phyloP scores from a whole-genome alignment of 1,140 invertebrate genomes.

The Macrocentrus cingulum region DNA sequence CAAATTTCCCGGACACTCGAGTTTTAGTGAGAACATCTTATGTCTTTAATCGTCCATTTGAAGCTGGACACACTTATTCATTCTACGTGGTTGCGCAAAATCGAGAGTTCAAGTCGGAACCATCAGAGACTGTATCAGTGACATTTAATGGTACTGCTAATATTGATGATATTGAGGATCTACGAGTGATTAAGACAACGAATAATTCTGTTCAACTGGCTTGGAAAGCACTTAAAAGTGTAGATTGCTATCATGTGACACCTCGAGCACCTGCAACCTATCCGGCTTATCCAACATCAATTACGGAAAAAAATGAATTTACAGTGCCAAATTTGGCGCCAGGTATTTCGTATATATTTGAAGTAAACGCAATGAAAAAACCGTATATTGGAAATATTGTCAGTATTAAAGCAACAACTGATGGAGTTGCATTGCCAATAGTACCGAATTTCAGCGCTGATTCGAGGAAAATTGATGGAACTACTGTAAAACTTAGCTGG shows the following conservation, averaged over 20 bases:
- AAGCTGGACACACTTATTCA: conserved; percentile 66
- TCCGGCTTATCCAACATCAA: conserved; percentile 50
- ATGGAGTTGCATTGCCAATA: conserved; percentile 61
- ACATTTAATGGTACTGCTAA: conserved; percentile 65
- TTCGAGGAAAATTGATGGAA: conserved; percentile 62
- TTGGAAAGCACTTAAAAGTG: conserved; percentile 65
- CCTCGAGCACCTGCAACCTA: conserved; percentile 58
- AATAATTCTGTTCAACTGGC: conserved; percentile 60
- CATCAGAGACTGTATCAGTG: conserved; percentile 62
- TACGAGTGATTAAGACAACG: conserved; percentile 57
- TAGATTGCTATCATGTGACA: conserved; percentile 66
- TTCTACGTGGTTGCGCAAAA: conserved; percentile 79
- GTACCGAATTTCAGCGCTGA: conserved; percentile 57
- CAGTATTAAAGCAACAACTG: conserved; percentile 58
- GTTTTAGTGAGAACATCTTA: conserved; percentile 54
- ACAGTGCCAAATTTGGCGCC: conserved; percentile 63
- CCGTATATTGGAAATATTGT: conserved; percentile 62
- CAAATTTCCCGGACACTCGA: conserved; percentile 53
- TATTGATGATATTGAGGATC: conserved; percentile 63
- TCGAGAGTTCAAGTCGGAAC: conserved; percentile 60
- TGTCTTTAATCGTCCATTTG: conserved; percentile 63
- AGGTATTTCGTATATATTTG: conserved; percentile 63
- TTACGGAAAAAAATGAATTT: conserved; percentile 52
- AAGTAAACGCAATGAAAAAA: conserved; percentile 66
- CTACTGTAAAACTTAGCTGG: conserved; percentile 69